phyloP scores from a whole-genome alignment of 1,140 invertebrate species.

The Trichonephila clavata region DNA sequence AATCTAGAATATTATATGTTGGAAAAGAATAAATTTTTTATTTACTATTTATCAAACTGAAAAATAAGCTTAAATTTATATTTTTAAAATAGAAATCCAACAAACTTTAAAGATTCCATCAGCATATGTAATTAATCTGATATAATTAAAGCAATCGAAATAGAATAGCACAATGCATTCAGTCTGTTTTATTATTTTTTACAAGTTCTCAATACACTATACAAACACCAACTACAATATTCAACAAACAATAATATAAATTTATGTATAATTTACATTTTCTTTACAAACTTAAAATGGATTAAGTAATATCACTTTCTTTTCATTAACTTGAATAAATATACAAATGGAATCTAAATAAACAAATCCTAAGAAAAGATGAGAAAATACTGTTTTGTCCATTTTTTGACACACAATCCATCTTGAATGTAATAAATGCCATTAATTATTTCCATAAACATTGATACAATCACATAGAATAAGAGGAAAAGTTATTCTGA shows the following conservation, averaged over 20 bases:
- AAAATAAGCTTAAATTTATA: not conserved
- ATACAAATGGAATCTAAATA: slow-evolving; percentile 68
- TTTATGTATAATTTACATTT: slow-evolving; percentile 63
- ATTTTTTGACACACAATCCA: slow-evolving; percentile 43
- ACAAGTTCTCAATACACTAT: slow-evolving; percentile 64
- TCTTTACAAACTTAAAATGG: slow-evolving; percentile 70
- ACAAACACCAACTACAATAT: slow-evolving; percentile 62
- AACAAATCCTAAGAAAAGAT: slow-evolving; percentile 55
- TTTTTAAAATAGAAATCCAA: not conserved
- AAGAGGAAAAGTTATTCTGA: not conserved
- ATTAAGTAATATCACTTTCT: slow-evolving; percentile 70
- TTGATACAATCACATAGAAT: slow-evolving; percentile 28
- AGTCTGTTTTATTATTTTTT: slow-evolving; percentile 42
- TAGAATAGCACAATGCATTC: slow-evolving; percentile 21
- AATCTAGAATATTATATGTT: too few relatives aligned
- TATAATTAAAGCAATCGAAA: not conserved
- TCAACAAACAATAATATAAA: slow-evolving; percentile 50
- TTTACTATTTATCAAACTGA: too few relatives aligned
- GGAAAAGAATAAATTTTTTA: too few relatives aligned
- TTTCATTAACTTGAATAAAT: slow-evolving; percentile 74
- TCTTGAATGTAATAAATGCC: slow-evolving; percentile 42
- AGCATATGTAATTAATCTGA: not conserved
- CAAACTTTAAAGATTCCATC: not conserved
- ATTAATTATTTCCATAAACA: slow-evolving; percentile 37
- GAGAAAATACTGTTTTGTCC: slow-evolving; percentile 64